phyloP scores from a whole-genome alignment of 2,797 vertebrate species.

The Amniataba percoides region DNA sequence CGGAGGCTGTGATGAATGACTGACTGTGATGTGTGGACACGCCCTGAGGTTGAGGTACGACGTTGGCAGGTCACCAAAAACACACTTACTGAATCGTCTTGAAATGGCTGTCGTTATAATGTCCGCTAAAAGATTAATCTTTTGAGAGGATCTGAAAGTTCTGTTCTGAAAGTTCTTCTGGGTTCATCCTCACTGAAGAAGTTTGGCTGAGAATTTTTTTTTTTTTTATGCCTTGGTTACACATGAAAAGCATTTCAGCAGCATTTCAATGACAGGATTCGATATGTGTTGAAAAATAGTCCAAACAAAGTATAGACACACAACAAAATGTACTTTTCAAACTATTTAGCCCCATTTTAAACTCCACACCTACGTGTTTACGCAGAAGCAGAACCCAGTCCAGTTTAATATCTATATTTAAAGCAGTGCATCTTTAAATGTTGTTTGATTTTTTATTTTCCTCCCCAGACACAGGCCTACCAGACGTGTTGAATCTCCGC shows the following conservation, averaged over 20 bases:
- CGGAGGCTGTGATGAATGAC: background rate
- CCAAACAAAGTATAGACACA: background rate
- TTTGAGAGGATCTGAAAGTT: too few relatives aligned
- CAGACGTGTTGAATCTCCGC: slow-evolving; percentile 1
- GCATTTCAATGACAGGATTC: background rate
- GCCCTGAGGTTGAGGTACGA: background rate
- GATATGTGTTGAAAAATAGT: background rate
- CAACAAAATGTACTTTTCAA: background rate
- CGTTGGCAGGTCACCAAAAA: background rate
- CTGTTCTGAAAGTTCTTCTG: too few relatives aligned
- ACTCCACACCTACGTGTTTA: background rate
- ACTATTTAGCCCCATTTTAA: background rate
- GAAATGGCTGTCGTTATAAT: background rate
- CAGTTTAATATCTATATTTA: background rate
- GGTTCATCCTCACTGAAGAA: background rate
- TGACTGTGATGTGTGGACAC: background rate
- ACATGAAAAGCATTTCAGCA: background rate
- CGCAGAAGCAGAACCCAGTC: background rate
- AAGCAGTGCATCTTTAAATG: background rate
- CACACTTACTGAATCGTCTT: background rate
- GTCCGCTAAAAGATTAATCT: background rate
- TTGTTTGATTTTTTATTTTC: background rate
- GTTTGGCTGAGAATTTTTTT: background rate
- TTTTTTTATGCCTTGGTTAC: too few relatives aligned
- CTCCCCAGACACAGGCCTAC: background rate